Evolutionary conservation across 2,888 invertebrate species (phyloP), one percentile per base, ranked within the genome.

Genomic region (Hypomecis atomaria): DNA sequence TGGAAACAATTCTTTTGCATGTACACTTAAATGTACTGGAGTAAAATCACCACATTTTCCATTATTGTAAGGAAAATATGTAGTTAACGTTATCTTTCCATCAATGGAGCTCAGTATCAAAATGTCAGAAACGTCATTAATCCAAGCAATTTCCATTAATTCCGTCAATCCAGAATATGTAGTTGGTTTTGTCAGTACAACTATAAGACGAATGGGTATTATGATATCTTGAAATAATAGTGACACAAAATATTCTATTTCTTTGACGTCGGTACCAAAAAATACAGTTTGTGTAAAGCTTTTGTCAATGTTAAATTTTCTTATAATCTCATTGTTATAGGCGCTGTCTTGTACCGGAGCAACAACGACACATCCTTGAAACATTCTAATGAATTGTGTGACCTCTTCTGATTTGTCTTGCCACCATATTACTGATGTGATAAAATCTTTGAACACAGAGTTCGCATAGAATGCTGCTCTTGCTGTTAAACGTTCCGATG

Each of bases 81-180:
- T 87, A 4, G 77, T 75, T 1, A 83, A 11, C 4, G 60, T 69
- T 6, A 82, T 67, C 3, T 74, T 67, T 8, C 68, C 53, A 6
- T 62, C 11, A 52, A 71, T 65, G 45, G 54, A 59, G 60, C 74
- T 80, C 61, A 87, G 40, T 54, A 85, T 68, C 6, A 87, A 69
- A 37, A 89, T 72, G 55, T 88, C 78, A n/a, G 75, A 72, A 6
- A 87, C 69, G 61, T 85, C 84, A 68, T 81, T 77, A 11, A 79
- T 68, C 81, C 82, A 83, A 6, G 87, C 80, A 38, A 67, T 70
- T 73, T 80, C 69, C 33, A 79, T 85, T 10, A 76, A 72, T 42
- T 65, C 61, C 43, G 60, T 56, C 44, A 81, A 34, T 40, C 76
- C 69, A 38, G 61, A 9, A 54, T 69, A 43, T 9, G 66, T 63